Evolutionary conservation across 92 coral and sea anemone genomes (phyloP), one percentile per base, ranked within the genome.

Genomic region (Parazoanthus darwini): DNA sequence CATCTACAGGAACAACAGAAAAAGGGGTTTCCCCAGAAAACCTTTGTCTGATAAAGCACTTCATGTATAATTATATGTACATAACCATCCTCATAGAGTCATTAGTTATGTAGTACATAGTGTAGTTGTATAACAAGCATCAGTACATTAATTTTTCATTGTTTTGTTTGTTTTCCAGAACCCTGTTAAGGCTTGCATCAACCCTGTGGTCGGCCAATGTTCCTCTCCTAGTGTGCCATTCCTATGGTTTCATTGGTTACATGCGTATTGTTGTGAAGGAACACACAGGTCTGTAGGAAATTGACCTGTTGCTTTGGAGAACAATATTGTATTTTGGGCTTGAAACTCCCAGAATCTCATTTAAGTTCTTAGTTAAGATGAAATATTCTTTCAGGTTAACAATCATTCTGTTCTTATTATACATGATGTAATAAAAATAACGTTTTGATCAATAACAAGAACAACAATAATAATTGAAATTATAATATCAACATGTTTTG

Each of bases 221-320:
- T 39, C 99, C 99, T 10, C 89, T 97, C 36, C 79, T 97, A 88
- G 96, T 97, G 38, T 97, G 99, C 79, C 92, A 94, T 9, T 93
- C 99, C 70, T 97, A 94, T 94, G 99, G 99, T 20, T 91, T 97
- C 39, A 90, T 97, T 97, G 99, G 99, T 36, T 95, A 89, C 88
- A 97, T 97, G 96, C 89, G 99, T 82, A 91, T 97, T 33, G 98
- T 92, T 29, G 88, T 97, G 8, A 85, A 91, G 88, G 98, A 97
- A 79, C 99, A 97, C 86, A 91, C 98, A 93, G 96, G 99, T 97
- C 80, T 54, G 82, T 68, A 9, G 63, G 63, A 44, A 44, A 18
- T 66, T 39, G 42, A 39, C 42, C 39, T 20, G 43, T 68, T 51
- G 65, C 65, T 43, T 29, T 36, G 46, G 36, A 56, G n/a, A 42